These are phyloP conservation scores for Aramus guarauna DNA, from an alignment of 2,113 vertebrate species.

Conservation along the genomic window DNA sequence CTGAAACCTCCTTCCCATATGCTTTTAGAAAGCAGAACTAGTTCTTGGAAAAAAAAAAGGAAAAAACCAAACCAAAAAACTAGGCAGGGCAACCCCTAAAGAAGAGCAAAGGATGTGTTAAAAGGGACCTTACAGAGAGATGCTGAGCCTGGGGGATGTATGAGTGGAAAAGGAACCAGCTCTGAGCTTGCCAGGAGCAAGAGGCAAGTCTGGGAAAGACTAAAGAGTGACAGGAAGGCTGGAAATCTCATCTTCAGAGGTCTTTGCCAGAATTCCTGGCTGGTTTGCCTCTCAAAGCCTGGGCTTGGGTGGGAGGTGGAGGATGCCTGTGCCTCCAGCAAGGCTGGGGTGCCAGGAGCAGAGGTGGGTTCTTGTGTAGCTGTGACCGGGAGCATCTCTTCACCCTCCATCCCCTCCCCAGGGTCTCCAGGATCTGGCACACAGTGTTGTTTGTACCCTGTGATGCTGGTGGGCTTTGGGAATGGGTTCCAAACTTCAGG, in stretches of 20 bases:
- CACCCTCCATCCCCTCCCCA: not conserved
- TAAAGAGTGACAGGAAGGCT: not conserved
- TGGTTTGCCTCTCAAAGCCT: not conserved
- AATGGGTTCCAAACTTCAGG: not conserved
- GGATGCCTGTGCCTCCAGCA: not conserved
- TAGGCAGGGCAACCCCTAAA: not conserved
- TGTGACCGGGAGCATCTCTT: not conserved
- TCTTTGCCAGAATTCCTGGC: not conserved
- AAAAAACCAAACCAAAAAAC: no score
- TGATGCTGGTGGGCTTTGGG: not conserved
- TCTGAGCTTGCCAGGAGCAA: not conserved
- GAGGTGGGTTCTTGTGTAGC: not conserved
- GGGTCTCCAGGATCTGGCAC: not conserved
- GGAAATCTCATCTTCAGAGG: not conserved
- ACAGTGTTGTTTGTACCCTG: not conserved
- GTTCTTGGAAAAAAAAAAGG: not conserved
- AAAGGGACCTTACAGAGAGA: not conserved
- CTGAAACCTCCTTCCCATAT: not conserved
- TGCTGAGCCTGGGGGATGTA: not conserved
- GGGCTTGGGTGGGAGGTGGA: not conserved
- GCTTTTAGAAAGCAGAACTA: not conserved
- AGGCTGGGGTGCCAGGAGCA: not conserved
- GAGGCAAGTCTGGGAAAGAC: not conserved
- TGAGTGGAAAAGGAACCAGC: not conserved
- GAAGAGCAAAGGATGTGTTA: not conserved